Evolutionary conservation across 2,888 invertebrate species (phyloP).

Genomic region (Macrosiphum euphorbiae): DNA sequence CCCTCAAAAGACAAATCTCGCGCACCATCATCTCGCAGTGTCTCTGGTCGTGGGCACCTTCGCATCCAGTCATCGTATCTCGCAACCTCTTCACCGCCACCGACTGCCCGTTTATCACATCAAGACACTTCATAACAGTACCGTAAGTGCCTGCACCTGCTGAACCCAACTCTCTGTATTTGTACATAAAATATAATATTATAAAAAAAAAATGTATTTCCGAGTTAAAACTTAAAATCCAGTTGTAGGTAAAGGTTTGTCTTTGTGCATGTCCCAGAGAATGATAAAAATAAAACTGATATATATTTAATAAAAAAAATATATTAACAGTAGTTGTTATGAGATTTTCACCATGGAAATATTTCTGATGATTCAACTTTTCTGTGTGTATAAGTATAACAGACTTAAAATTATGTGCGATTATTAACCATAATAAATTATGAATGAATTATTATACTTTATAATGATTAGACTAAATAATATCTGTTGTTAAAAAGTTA

Average conservation of each 20-base stretch:
- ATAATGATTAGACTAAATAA: neutral
- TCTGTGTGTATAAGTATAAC: neutral
- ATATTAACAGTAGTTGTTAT: neutral
- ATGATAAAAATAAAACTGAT: neutral
- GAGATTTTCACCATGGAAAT: conserved; percentile 5
- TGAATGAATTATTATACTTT: neutral
- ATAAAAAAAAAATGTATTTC: neutral
- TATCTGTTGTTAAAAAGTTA: neutral
- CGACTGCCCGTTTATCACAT: neutral
- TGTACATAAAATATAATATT: conserved; percentile 30
- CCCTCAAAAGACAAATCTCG: neutral
- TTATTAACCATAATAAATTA: neutral
- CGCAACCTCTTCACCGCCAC: conserved; percentile 32
- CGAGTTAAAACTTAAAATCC: neutral
- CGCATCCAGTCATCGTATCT: neutral
- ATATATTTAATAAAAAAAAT: neutral
- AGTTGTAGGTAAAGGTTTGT: neutral
- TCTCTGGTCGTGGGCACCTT: neutral
- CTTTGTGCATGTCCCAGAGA: neutral
- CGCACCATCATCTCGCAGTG: conserved; percentile 25
- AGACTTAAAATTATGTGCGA: neutral
- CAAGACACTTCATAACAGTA: conserved; percentile 18
- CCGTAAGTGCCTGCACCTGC: conserved; percentile 47
- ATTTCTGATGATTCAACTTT: neutral
- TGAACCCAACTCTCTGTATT: neutral